These are phyloP conservation scores for Cydia splendana DNA, from an alignment of 1,140 invertebrate genomes.

Conservation along the genomic window DNA sequence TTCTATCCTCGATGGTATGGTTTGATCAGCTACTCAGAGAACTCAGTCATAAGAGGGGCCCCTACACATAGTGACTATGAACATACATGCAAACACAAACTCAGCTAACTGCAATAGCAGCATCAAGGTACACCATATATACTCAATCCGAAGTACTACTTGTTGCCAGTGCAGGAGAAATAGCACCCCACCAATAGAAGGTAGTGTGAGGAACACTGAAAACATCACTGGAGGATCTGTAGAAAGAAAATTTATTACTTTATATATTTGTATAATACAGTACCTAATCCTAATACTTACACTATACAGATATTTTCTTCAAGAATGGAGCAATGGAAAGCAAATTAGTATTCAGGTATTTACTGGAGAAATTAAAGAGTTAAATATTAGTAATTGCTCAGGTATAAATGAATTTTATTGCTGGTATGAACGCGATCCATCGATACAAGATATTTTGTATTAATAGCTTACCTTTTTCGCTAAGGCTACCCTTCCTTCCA, in stretches of 20 bases:
- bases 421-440: not conserved
- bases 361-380: not conserved
- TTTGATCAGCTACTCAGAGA: slow-evolving; percentile 49
- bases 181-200: slow-evolving; percentile 88
- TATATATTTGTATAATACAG: no score
- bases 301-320: no score
- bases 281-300: no score
- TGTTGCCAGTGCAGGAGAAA: slow-evolving; percentile 93
- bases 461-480: slow-evolving; percentile 84
- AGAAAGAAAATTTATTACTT: slow-evolving; percentile 44
- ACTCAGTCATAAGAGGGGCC: slow-evolving; percentile 79
- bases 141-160: slow-evolving; percentile 90
- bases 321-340: no score
- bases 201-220: slow-evolving; percentile 89
- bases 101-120: slow-evolving; percentile 88
- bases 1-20: no score
- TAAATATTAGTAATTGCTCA: slow-evolving; percentile 10
- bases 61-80: slow-evolving; percentile 87
- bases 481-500: slow-evolving; percentile 92
- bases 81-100: slow-evolving; percentile 87
- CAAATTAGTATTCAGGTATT: no score
- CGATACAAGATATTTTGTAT: not conserved
- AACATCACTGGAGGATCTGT: slow-evolving; percentile 87
- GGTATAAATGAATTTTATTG: not conserved
- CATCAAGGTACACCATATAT: slow-evolving; percentile 91